Base-by-base conservation (phyloP, 2,888 invertebrate species). In the Agonopterix arenella region DNA sequence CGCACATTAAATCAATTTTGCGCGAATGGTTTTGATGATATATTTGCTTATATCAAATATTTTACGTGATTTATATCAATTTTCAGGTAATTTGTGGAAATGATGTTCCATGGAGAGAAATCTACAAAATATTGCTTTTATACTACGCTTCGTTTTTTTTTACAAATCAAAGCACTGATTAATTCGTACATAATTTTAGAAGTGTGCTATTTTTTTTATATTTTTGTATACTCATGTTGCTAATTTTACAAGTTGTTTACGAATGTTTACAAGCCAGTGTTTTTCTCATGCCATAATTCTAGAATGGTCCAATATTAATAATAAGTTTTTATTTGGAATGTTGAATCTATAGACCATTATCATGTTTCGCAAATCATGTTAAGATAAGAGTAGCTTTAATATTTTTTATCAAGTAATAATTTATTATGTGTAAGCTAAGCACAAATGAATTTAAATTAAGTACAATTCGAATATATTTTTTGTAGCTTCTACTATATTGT, bases 161-260 rank as follows among this genome's bases (percentile, higher is more conserved):
- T 38, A 37, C 13, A 42, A 42, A 16, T 42, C 37, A 42, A 43
- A 36, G 51, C 51, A 51, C 51, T 51, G 51, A 51, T 51, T 51
- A 48, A 48, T 45, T 51, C 42, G 43, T n/a, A 51, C 51, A 46
- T 46, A 45, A 51, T 51, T 47, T 48, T 44, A 51, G 41, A 37
- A 45, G n/a, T 13, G 44, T 52, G 44, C 46, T 48, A 44, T 45
- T 11, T 47, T 52, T 52, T 52, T 52, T 49, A 52, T 49, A 52
- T 49, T 49, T 45, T 52, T 49, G 44, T 52, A 52, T 52, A 52
- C 49, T 49, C 48, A 42, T 47, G 52, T 52, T 52, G 46, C 36
- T 47, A 45, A 28, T 45, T 38, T n/a, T 49, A 51, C 48, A 51
- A 45, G 51, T 48, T 48, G 45, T 52, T 52, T 52, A 52, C 36